phyloP scores from a whole-genome alignment of 2,797 vertebrate species.

The Pangasius krempfi region DNA sequence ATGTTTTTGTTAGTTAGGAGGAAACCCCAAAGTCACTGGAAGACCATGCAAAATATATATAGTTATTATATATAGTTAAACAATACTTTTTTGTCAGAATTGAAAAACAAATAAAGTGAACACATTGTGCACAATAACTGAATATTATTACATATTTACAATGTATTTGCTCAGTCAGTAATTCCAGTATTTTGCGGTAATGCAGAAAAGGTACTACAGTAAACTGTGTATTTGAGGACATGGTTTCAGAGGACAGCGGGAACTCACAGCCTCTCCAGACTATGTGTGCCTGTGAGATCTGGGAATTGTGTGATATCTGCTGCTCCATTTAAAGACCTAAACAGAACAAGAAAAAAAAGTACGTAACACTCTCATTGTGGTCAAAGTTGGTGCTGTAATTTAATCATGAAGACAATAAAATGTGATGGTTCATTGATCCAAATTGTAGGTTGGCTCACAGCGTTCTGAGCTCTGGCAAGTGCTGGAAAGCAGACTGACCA shows the following conservation, averaged over 20 bases:
- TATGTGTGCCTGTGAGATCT: conserved; percentile 87
- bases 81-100: background rate
- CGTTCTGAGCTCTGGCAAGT: conserved; percentile 87
- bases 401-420: conserved; percentile 5
- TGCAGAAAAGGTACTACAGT: background rate
- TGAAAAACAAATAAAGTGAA: background rate
- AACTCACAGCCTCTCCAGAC: conserved; percentile 90
- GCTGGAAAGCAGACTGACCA: conserved; percentile 89
- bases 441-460: conserved; percentile 76
- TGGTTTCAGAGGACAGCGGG: conserved; percentile 4
- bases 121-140: background rate
- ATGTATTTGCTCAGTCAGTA: background rate
- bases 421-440: conserved; percentile 17
- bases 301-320: conserved; percentile 89
- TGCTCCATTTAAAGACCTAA: conserved; percentile 89
- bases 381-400: background rate
- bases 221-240: conserved; percentile 33
- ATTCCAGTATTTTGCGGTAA: background rate
- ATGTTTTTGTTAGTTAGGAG: background rate
- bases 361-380: background rate
- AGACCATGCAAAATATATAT: background rate
- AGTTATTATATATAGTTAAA: background rate
- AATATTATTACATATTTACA: background rate
- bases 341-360: conserved; percentile 48
- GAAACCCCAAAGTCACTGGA: background rate